Evolutionary conservation across 2,797 vertebrate genomes (phyloP).

Genomic region (Ammospiza maritima): DNA sequence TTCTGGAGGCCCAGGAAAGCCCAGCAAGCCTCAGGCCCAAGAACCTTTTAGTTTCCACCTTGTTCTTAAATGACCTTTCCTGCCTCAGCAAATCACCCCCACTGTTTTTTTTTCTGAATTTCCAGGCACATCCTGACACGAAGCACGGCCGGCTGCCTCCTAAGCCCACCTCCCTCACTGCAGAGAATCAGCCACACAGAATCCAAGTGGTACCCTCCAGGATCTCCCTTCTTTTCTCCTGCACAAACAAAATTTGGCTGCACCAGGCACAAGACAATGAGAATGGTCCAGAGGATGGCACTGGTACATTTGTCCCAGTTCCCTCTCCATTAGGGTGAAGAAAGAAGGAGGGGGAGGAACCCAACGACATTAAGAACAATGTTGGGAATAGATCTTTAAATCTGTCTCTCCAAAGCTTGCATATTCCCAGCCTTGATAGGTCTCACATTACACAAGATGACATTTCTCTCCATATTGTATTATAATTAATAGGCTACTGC

Average conservation of each 20-base stretch:
- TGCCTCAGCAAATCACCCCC: background rate
- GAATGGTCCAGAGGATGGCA: background rate
- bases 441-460: constrained; percentile 44
- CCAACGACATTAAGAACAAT: background rate
- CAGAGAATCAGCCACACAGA: background rate
- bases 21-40: background rate
- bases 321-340: background rate
- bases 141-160: background rate
- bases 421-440: constrained; percentile 45
- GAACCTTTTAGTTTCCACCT: background rate
- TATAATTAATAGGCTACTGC: constrained; percentile 62
- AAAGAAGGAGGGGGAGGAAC: constrained; percentile 22
- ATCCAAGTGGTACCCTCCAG: background rate
- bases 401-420: constrained; percentile 42
- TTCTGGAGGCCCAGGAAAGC: background rate
- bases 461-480: constrained; percentile 56
- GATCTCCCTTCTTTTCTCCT: background rate
- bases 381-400: constrained; percentile 43
- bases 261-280: background rate
- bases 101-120: background rate
- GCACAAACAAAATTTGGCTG: background rate
- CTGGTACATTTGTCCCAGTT: background rate
- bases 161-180: background rate
- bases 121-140: background rate
- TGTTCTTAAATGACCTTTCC: background rate